Percentiles rank a stretch among this genome's conserved stretches.
phyloP scores from a whole-genome alignment of 2,113 vertebrate genomes.

The Diadophis punctatus region DNA sequence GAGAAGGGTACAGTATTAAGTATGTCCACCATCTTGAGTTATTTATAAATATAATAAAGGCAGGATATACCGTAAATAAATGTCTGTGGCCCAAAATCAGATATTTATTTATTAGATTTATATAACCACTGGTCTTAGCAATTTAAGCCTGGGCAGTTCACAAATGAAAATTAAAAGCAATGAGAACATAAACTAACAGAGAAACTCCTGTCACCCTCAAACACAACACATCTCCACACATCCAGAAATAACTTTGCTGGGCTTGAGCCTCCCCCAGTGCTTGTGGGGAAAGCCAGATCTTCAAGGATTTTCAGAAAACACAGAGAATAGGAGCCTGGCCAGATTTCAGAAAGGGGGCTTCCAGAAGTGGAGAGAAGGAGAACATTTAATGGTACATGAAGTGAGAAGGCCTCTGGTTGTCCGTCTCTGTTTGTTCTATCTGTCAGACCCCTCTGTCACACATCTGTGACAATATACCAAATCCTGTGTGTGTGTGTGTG shows the following conservation, averaged over 20 bases:
- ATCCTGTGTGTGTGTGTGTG: background rate
- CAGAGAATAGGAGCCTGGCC: background rate
- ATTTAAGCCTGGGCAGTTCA: background rate
- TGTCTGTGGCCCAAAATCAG: background rate
- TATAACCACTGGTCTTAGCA: background rate
- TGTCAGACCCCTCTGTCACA: background rate
- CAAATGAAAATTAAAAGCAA: background rate
- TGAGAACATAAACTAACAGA: background rate
- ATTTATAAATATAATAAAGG: background rate
- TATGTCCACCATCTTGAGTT: background rate
- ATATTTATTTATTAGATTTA: background rate
- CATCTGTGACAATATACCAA: background rate
- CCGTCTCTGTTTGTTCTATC: background rate
- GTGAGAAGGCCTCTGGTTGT: background rate
- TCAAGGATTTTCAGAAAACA: background rate
- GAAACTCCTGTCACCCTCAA: background rate
- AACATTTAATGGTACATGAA: background rate
- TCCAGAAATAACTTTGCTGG: background rate
- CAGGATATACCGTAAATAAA: background rate
- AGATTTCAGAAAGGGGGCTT: background rate
- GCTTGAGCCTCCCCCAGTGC: background rate
- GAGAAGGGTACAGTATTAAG: background rate
- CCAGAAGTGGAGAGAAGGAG: background rate
- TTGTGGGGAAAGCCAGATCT: background rate
- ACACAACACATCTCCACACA: background rate